These are phyloP conservation scores for Cephalopterus ornatus DNA, from an alignment of 2,113 vertebrate species.

Conservation along the genomic window DNA sequence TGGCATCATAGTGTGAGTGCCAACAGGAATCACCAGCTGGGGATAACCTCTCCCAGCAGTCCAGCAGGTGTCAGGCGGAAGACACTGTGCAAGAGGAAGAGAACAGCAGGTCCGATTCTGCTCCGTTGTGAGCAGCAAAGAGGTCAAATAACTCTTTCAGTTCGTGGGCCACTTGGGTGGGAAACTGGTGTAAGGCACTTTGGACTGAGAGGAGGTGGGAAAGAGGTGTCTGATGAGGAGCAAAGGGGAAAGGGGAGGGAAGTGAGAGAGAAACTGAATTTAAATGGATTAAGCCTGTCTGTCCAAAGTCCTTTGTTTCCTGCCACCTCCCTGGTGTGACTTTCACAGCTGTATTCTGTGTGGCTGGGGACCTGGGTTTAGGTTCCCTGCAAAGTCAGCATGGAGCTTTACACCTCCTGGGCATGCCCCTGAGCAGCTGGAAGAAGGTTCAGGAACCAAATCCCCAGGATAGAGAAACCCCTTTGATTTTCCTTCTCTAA, in stretches of 20 bases:
- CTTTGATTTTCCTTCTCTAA: neutral
- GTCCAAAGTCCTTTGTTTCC: conserved; percentile 33
- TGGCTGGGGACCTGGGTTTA: neutral
- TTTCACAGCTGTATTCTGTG: conserved; percentile 19
- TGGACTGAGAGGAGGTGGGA: neutral
- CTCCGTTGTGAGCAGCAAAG: neutral
- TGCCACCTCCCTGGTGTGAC: conserved; percentile 43
- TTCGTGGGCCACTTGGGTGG: neutral
- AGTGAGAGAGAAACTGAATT: conserved; percentile 17
- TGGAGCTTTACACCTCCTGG: neutral
- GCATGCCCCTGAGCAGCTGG: neutral
- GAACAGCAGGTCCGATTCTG: neutral
- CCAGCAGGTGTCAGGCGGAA: neutral
- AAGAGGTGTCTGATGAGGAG: conserved; percentile 3
- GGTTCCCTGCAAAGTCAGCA: neutral
- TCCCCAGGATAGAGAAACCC: neutral
- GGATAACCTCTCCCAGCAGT: neutral
- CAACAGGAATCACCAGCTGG: neutral
- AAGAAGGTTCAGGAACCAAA: neutral
- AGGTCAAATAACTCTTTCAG: neutral
- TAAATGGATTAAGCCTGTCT: conserved; percentile 39
- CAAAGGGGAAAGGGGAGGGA: neutral
- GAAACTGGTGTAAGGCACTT: neutral
- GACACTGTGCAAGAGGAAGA: neutral
- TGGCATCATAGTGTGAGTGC: fast-evolving